A percentile compares a stretch with the other conserved stretches of the same genome.
Conservation (phyloP, 1,140 invertebrate genomes). For the Drosophila tani region DNA sequence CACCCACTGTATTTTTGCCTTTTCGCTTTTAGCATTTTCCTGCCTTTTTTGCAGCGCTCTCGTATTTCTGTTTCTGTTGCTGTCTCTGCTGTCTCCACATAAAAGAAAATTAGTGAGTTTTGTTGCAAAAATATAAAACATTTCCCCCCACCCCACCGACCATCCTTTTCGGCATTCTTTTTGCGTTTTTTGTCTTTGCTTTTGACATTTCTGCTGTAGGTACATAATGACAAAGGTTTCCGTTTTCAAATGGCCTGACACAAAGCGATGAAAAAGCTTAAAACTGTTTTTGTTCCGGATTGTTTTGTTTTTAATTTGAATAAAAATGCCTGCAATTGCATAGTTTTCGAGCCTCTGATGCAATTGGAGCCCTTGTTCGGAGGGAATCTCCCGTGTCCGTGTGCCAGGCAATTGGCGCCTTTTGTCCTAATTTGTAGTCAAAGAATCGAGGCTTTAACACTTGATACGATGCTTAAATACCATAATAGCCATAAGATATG, state of each 20-base stretch:
- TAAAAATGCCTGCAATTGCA: conserved; percentile 61
- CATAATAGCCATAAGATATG: not conserved
- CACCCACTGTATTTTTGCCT: conserved; percentile 43
- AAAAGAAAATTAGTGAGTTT: conserved; percentile 82
- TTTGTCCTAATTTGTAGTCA: not conserved
- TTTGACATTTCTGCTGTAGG: conserved; percentile 57
- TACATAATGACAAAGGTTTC: conserved; percentile 77
- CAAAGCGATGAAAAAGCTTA: conserved; percentile 56
- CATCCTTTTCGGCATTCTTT: conserved; percentile 32
- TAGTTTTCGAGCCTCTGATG: conserved; percentile 47
- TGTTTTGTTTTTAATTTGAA: conserved; percentile 59
- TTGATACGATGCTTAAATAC: not conserved
- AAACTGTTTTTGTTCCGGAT: conserved; percentile 49
- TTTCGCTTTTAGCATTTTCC: conserved; percentile 52
- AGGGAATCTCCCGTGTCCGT: conserved; percentile 37
- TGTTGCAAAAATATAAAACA: conserved; percentile 75
- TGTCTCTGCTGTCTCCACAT: conserved; percentile 68
- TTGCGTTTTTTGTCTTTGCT: conserved; percentile 46
- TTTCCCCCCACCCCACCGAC: conserved; percentile 38
- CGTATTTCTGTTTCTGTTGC: conserved; percentile 73
- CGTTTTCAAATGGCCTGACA: conserved; percentile 63
- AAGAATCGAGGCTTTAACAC: not conserved
- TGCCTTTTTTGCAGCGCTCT: conserved; percentile 45
- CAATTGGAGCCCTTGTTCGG: conserved; percentile 36
- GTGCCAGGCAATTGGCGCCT: conserved; percentile 23